These are phyloP conservation scores for Labeo catla DNA, from an alignment of 2,113 vertebrate species.

Conservation along the genomic window DNA sequence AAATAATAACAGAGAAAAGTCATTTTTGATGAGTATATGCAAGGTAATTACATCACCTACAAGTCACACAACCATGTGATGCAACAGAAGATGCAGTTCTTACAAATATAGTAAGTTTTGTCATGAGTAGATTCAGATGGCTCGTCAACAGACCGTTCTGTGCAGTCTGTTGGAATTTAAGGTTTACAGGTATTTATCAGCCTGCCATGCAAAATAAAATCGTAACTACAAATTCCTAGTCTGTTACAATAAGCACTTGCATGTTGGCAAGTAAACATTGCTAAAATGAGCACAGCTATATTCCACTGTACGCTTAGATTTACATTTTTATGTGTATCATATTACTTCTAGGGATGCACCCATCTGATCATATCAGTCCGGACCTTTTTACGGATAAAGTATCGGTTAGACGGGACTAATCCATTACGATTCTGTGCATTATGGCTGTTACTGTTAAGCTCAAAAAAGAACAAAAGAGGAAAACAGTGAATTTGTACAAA, in stretches of 20 bases:
- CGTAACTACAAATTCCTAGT: neutral
- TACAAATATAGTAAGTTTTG: neutral
- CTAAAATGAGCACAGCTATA: neutral
- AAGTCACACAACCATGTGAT: neutral
- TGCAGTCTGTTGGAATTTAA: neutral
- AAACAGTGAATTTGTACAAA: neutral
- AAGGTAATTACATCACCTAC: neutral
- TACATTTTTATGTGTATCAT: neutral
- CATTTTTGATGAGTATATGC: neutral
- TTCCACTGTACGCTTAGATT: neutral
- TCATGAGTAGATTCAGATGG: neutral
- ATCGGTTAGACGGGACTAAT: neutral
- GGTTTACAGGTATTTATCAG: neutral
- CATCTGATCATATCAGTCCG: neutral
- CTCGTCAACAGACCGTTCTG: neutral
- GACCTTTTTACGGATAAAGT: neutral
- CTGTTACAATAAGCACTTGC: neutral
- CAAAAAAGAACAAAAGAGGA: neutral
- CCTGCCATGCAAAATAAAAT: neutral
- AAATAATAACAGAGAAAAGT: neutral
- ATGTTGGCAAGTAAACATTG: neutral
- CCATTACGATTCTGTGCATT: neutral
- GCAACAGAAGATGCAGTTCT: neutral
- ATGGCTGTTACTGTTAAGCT: neutral
- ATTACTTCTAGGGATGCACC: neutral